Percentiles rank a stretch among this genome's conserved stretches.
Conservation (phyloP, 2,888 invertebrate species). For the Apocheima hispidaria region DNA sequence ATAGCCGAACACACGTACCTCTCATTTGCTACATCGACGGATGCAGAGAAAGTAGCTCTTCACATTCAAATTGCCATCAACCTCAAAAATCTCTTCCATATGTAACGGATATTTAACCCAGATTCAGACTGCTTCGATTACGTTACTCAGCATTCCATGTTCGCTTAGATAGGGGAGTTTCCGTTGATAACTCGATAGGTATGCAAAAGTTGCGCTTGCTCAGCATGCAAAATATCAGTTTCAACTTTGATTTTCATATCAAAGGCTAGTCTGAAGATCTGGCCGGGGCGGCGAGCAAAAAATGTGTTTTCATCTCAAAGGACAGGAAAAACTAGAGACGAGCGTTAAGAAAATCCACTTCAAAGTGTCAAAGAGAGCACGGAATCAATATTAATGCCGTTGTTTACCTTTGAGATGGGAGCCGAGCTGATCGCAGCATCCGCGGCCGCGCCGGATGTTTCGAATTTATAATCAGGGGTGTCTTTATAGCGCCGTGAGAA, state of each 20-base stretch:
- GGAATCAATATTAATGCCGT: conserved; percentile 83
- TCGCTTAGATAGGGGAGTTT: conserved; percentile 18
- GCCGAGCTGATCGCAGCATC: conserved; percentile 65
- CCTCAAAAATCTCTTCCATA: conserved; percentile 47
- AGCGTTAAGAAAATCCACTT: conserved; percentile 71
- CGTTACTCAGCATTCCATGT: conserved; percentile 5
- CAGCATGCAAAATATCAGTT: conserved; percentile 40
- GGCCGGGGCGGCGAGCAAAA: conserved; percentile 23
- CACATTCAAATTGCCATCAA: conserved; percentile 48
- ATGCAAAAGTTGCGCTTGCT: conserved; percentile 32
- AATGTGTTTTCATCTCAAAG: conserved; percentile 56
- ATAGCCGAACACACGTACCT: conserved; percentile 69
- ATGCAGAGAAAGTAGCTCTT: conserved; percentile 62
- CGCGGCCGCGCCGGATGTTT: conserved; percentile 68
- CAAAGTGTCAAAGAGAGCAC: conserved; percentile 76
- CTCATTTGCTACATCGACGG: conserved; percentile 58
- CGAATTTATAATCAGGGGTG: conserved; percentile 82
- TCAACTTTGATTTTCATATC: conserved; percentile 63
- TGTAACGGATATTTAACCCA: conserved; percentile 53
- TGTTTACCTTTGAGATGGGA: conserved; percentile 79
- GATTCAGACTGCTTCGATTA: conserved; percentile 37
- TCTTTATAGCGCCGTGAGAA: conserved; percentile 77
- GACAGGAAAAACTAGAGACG: conserved; percentile 66
- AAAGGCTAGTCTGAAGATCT: conserved; percentile 52
- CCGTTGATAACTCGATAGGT: conserved; percentile 23